Conservation (phyloP, 1,140 invertebrate genomes). For the Heliconius eleuchia region DNA sequence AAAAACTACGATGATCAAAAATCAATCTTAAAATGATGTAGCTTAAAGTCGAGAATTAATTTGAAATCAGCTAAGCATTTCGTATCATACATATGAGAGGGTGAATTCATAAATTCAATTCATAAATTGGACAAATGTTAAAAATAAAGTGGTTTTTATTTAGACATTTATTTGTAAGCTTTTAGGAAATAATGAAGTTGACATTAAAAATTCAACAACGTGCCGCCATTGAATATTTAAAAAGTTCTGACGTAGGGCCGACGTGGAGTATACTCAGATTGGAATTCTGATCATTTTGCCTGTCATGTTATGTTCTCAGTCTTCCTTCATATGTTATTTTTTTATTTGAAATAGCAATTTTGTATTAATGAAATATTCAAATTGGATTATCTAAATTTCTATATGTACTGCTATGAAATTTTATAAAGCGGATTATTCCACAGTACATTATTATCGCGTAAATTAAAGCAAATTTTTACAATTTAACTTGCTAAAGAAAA, state of each 20-base stretch:
- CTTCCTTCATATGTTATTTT: neutral
- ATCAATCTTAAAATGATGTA: neutral
- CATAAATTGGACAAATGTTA: constrained; percentile 11
- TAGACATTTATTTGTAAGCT: constrained; percentile 14
- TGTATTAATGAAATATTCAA: no score
- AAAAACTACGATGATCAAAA: neutral
- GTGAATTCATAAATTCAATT: constrained; percentile 3
- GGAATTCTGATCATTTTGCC: neutral
- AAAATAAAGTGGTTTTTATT: constrained; percentile 18
- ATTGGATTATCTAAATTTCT: no score
- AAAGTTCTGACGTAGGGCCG: constrained; percentile 1
- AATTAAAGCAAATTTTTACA: no score
- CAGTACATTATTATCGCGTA: no score
- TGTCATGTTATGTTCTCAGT: neutral
- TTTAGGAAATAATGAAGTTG: constrained; percentile 4
- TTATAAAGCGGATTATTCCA: no score
- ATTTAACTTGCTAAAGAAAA: no score
- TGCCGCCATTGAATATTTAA: constrained; percentile 3
- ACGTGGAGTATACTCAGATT: neutral
- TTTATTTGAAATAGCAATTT: no score
- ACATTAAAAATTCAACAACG: constrained; percentile 1
- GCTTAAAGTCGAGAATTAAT: neutral
- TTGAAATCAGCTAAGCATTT: neutral
- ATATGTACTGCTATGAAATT: no score
- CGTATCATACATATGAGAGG: neutral